A percentile compares a stretch with the other conserved stretches of the same genome.
Conservation (phyloP, 2,113 vertebrate genomes). For the Sminthopsis crassicaudata region DNA sequence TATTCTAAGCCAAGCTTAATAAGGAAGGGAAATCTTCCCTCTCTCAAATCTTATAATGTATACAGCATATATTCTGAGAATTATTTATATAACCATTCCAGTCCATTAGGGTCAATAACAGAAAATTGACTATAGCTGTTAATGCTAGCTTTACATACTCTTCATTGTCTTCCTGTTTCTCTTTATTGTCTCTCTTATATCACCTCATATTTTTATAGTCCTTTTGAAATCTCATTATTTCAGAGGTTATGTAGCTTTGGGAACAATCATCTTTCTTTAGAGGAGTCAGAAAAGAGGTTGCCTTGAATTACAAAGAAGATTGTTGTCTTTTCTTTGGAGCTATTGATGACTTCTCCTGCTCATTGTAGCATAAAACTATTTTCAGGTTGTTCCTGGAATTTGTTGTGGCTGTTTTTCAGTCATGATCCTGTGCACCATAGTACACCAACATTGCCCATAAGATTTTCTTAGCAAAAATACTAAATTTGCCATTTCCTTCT, state of each 20-base stretch:
- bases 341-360: background rate
- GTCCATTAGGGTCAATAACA: background rate
- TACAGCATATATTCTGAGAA: too few species aligned
- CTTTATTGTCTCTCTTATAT: background rate
- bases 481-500: too few species aligned
- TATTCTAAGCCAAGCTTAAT: background rate
- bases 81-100: background rate
- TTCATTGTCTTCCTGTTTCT: background rate
- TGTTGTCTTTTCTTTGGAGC: too few species aligned
- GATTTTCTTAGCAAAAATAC: too few species aligned
- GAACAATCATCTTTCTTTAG: fast-evolving
- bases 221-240: background rate
- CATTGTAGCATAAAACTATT: background rate
- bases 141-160: background rate
- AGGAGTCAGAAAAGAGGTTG: fast-evolving
- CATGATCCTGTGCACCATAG: too few species aligned
- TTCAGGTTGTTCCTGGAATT: too few species aligned
- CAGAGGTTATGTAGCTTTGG: background rate
- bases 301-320: too few species aligned
- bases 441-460: too few species aligned
- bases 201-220: background rate
- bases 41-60: background rate
- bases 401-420: too few species aligned
- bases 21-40: background rate
- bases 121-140: background rate